Evolutionary conservation across 2,113 vertebrate genomes (phyloP).

Genomic region (Struthidea cinerea): DNA sequence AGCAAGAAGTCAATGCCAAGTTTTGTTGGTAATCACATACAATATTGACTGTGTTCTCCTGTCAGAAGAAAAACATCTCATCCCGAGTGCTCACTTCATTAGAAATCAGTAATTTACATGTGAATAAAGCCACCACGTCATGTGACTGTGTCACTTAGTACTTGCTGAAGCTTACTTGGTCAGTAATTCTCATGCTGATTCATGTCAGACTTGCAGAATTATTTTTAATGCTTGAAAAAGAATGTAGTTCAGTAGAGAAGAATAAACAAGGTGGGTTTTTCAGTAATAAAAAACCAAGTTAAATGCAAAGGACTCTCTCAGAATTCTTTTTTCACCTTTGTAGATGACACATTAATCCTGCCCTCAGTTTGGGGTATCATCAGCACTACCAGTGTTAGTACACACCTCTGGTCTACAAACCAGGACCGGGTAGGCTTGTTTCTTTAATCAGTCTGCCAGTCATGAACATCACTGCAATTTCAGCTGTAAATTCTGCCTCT

Average conservation of each 20-base stretch:
- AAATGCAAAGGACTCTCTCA: neutral
- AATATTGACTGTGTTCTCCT: neutral
- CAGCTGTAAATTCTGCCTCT: neutral
- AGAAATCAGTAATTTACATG: slow-evolving; percentile 24
- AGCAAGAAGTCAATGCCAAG: neutral
- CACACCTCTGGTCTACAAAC: neutral
- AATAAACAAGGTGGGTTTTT: neutral
- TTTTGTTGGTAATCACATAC: neutral
- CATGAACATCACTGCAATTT: neutral
- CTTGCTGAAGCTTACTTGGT: neutral
- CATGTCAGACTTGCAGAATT: neutral
- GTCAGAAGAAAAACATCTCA: neutral
- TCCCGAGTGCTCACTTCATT: slow-evolving; percentile 8
- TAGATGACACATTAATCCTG: neutral
- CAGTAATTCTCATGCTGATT: slow-evolving; percentile 11
- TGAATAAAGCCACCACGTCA: neutral
- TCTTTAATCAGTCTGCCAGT: neutral
- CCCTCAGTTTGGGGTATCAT: neutral
- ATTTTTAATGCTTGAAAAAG: neutral
- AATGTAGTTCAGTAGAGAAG: neutral
- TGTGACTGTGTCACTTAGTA: neutral
- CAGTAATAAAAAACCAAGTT: neutral
- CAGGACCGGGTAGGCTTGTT: neutral
- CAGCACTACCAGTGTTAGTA: neutral
- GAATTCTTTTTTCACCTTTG: neutral